Percentiles rank a stretch among this genome's conserved stretches.
phyloP scores from a whole-genome alignment of 1,140 invertebrate species.

The Zaprionus taronus region DNA sequence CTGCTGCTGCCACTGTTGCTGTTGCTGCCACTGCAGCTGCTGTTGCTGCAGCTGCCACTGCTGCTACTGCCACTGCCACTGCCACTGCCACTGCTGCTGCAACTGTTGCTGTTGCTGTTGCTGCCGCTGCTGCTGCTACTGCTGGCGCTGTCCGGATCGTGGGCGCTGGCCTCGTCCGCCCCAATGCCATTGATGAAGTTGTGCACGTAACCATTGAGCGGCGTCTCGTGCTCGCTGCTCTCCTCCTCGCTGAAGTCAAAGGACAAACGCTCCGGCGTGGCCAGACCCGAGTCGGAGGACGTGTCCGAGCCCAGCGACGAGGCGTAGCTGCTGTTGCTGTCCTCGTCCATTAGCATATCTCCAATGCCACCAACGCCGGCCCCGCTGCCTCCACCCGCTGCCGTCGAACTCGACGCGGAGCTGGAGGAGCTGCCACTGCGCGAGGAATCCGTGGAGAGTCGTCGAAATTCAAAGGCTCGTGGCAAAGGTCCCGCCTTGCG shows the following conservation, averaged over 20 bases:
- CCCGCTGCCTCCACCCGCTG: neutral
- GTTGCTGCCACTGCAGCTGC: conserved; percentile 2
- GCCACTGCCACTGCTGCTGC: neutral
- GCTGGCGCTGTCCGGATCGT: conserved; percentile 34
- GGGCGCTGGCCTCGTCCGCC: conserved; percentile 61
- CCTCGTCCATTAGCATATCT: conserved; percentile 67
- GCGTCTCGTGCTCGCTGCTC: conserved; percentile 63
- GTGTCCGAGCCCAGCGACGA: conserved; percentile 22
- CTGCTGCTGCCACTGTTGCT: neutral
- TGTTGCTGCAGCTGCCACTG: neutral
- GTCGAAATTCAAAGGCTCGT: conserved; percentile 88
- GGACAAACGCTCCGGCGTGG: conserved; percentile 53
- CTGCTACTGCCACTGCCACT: neutral
- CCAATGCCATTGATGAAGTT: conserved; percentile 83
- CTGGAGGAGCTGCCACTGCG: conserved; percentile 66
- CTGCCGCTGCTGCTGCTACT: conserved; percentile 8
- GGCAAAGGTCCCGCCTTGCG: conserved; percentile 94
- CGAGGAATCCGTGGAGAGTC: conserved; percentile 82
- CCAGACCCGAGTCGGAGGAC: conserved; percentile 51
- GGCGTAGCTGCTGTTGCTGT: conserved; percentile 47
- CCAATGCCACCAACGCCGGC: neutral
- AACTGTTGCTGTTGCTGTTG: conserved; percentile 11
- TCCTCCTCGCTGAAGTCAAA: conserved; percentile 77
- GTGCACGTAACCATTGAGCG: conserved; percentile 77
- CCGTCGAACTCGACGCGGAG: conserved; percentile 80